Conservation (phyloP, 2,888 invertebrate species). For the Tenthredo livida region DNA sequence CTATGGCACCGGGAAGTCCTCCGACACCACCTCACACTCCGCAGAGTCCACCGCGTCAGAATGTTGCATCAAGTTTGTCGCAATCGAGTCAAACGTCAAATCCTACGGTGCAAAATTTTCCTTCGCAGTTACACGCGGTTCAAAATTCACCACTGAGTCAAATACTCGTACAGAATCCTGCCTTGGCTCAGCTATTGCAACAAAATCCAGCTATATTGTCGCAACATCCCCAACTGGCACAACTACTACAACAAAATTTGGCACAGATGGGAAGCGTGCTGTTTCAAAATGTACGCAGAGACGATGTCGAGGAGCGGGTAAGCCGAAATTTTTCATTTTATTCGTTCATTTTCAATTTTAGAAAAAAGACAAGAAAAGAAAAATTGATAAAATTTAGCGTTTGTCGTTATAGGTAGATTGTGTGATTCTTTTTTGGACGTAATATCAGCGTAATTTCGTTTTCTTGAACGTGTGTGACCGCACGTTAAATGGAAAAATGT, state of each 20-base stretch:
- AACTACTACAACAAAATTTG: conserved; percentile 75
- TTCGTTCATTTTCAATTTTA: not conserved
- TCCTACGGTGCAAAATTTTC: conserved; percentile 64
- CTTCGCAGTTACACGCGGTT: conserved; percentile 62
- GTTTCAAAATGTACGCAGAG: conserved; percentile 68
- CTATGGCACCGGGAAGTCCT: conserved; percentile 76
- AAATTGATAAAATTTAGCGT: not conserved
- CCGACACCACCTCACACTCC: conserved; percentile 77
- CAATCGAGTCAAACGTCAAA: conserved; percentile 72
- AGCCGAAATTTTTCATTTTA: conserved; percentile 59
- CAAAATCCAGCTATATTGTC: conserved; percentile 74
- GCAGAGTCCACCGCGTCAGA: conserved; percentile 75
- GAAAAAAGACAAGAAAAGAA: not conserved
- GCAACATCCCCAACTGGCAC: conserved; percentile 75
- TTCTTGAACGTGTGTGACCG: not conserved
- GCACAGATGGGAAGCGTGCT: conserved; percentile 75
- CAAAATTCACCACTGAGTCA: conserved; percentile 73
- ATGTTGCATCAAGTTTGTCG: conserved; percentile 64
- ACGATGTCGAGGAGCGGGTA: conserved; percentile 73
- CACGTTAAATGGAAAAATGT: not conserved
- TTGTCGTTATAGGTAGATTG: not conserved
- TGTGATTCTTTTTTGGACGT: not conserved
- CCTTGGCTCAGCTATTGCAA: conserved; percentile 74
- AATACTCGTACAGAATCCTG: conserved; percentile 74
- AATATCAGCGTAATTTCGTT: not conserved